phyloP scores from a whole-genome alignment of 2,797 vertebrate genomes.

The Notolabrus celidotus region DNA sequence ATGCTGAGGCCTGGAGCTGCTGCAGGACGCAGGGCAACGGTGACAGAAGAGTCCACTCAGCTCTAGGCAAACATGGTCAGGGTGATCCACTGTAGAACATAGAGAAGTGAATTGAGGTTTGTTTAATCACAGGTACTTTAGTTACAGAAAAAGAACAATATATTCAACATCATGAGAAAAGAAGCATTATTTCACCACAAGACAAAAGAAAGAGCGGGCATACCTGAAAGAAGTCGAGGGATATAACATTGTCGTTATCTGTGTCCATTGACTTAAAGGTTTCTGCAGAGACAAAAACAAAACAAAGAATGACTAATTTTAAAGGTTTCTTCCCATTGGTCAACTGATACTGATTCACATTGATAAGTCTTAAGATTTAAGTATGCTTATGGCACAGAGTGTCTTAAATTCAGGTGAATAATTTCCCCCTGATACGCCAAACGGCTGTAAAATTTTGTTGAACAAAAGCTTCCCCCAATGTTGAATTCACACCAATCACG shows the following conservation, averaged over 20 bases:
- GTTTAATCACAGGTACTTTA: neutral
- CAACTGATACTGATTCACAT: neutral
- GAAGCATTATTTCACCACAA: neutral
- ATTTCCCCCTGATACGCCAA: too few species aligned
- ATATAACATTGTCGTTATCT: constrained; percentile 86
- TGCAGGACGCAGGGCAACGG: constrained; percentile 21
- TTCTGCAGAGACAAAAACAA: constrained; percentile 78
- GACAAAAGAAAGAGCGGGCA: neutral
- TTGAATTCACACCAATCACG: too few species aligned
- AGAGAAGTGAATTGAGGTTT: neutral
- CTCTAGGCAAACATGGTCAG: constrained; percentile 94
- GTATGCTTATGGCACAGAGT: too few species aligned
- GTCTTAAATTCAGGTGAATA: too few species aligned
- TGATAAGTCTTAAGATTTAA: neutral
- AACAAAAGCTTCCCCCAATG: too few species aligned
- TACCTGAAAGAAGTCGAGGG: constrained; percentile 91
- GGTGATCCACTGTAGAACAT: constrained; percentile 88
- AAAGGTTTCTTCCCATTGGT: rapidly evolving
- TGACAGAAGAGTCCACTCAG: constrained; percentile 17
- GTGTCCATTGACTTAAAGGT: constrained; percentile 92
- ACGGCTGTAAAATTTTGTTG: too few species aligned
- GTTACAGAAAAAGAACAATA: neutral
- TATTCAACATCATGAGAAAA: neutral
- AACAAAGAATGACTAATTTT: neutral
- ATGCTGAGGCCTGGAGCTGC: constrained; percentile 30